These are phyloP conservation scores for Clunio marinus DNA, from an alignment of 2,888 invertebrate species.

Conservation along the genomic window DNA sequence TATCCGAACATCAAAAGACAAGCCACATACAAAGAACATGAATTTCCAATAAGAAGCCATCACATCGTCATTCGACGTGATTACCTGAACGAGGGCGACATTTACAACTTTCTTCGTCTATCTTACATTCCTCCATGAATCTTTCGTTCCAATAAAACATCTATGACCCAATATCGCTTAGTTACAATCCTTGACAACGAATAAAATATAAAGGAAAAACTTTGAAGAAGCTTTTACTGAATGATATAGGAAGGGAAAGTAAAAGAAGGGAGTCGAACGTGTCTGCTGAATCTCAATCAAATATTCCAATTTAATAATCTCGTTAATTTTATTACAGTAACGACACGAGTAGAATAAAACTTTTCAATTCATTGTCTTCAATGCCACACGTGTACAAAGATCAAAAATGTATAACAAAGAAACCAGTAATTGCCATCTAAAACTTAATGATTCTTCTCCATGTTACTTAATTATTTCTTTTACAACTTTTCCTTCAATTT, in stretches of 20 bases:
- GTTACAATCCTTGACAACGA: neutral
- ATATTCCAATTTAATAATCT: slow-evolving; percentile 35
- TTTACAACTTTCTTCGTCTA: neutral
- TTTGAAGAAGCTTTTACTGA: neutral
- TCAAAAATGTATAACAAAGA: no score
- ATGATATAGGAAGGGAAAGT: neutral
- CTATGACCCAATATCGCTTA: neutral
- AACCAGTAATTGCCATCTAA: neutral
- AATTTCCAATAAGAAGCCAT: no score
- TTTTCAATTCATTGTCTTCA: slow-evolving; percentile 33
- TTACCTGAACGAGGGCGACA: neutral
- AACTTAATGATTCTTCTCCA: neutral
- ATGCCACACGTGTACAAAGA: no score
- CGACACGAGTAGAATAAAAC: slow-evolving; percentile 19
- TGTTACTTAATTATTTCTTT: no score
- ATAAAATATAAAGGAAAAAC: neutral
- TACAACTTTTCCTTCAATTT: no score
- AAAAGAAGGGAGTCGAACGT: neutral
- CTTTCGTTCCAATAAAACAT: neutral
- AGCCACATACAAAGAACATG: neutral
- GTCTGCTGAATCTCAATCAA: slow-evolving; percentile 26
- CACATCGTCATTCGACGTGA: neutral
- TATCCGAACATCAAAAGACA: no score
- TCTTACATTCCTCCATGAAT: neutral
- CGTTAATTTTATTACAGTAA: slow-evolving; percentile 30